phyloP scores from a whole-genome alignment of 2,888 invertebrate species.

The Brachycybe producta region DNA sequence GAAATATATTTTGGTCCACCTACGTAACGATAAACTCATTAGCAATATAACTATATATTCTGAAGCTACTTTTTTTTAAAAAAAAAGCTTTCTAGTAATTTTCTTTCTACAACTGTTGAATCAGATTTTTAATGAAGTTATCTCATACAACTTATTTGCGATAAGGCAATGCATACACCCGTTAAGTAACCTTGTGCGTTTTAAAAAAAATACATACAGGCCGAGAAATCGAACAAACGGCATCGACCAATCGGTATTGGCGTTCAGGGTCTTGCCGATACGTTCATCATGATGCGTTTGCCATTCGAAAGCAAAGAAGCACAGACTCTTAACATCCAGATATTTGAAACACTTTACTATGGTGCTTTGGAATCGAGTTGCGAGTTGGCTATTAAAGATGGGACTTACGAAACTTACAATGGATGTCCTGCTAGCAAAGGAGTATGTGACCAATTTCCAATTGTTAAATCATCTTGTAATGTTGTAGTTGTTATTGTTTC shows the following conservation, averaged over 20 bases:
- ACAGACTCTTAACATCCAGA: slow-evolving; percentile 72
- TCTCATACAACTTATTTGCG: neutral
- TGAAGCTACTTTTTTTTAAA: too few species aligned
- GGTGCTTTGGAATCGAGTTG: slow-evolving; percentile 93
- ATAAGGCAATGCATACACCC: neutral
- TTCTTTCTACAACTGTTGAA: neutral
- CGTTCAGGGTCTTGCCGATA: slow-evolving; percentile 93
- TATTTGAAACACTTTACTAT: slow-evolving; percentile 96
- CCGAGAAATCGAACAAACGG: slow-evolving; percentile 62
- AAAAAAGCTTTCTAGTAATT: too few species aligned
- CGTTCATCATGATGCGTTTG: slow-evolving; percentile 81
- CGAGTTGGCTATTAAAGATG: slow-evolving; percentile 71
- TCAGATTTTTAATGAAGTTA: neutral
- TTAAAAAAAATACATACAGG: slow-evolving; percentile 30
- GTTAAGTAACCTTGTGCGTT: neutral
- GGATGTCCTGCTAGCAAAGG: slow-evolving; percentile 91
- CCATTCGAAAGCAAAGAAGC: slow-evolving; percentile 87
- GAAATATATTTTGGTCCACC: too few species aligned
- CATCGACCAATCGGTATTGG: slow-evolving; percentile 66
- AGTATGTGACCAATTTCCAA: slow-evolving; percentile 35
- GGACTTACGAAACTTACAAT: slow-evolving; percentile 78
- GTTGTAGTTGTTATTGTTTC: neutral
- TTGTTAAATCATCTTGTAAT: neutral
- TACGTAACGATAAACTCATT: too few species aligned
- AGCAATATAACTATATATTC: too few species aligned